These are phyloP conservation scores for Pan paniscus DNA, from an alignment of 2,113 vertebrate species.

Conservation along the genomic window DNA sequence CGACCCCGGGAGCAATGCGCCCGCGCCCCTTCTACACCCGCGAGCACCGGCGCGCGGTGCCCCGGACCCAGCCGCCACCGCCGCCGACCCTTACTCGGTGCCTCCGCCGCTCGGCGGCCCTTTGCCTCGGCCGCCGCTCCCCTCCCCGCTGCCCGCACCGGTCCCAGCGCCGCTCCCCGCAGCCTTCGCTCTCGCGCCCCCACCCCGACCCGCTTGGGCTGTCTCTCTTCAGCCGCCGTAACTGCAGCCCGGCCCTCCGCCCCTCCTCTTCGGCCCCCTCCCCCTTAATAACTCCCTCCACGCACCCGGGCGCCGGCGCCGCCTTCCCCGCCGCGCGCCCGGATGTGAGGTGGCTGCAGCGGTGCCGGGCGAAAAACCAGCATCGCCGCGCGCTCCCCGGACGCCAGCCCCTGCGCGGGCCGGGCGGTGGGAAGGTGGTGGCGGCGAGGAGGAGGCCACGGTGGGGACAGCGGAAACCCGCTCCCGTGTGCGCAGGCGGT, in stretches of 20 bases:
- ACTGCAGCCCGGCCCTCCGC: slow-evolving; percentile 63
- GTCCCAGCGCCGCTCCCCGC: slow-evolving; percentile 36
- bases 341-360: slow-evolving; percentile 40
- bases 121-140: background rate
- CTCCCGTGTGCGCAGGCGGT: slow-evolving; percentile 24
- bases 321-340: slow-evolving; percentile 64
- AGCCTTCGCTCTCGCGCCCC: slow-evolving; percentile 57
- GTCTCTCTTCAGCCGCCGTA: slow-evolving; percentile 81
- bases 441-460: background rate
- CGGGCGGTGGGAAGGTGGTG: background rate
- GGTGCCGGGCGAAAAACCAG: slow-evolving; percentile 62
- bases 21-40: background rate
- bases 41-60: background rate
- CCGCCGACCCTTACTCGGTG: slow-evolving; percentile 23
- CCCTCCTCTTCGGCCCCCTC: slow-evolving; percentile 62
- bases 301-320: slow-evolving; percentile 62
- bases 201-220: background rate
- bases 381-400: background rate
- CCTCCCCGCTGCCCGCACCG: slow-evolving; percentile 29
- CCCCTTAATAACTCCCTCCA: slow-evolving; percentile 77
- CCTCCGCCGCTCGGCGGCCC: slow-evolving; percentile 26
- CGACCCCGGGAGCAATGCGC: slow-evolving; percentile 40
- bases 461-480: accelerated
- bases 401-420: no score
- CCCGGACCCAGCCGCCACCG: background rate